Conservation (phyloP, 2,113 vertebrate species). For the Triplophysa rosa region DNA sequence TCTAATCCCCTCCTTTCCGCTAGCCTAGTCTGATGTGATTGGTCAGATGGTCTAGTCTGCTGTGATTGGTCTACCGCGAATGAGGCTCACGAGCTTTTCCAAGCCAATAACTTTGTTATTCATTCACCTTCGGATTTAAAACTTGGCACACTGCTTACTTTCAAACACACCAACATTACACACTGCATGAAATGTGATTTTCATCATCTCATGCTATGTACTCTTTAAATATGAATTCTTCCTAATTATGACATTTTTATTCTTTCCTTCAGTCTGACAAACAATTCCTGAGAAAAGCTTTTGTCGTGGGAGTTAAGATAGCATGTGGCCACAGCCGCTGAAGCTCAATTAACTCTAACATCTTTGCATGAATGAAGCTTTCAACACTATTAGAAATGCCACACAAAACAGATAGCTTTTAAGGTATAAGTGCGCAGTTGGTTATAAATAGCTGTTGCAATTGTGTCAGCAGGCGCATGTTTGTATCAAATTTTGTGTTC, state of each 20-base stretch:
- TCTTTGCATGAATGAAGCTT: not conserved
- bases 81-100: too few relatives aligned
- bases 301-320: not conserved
- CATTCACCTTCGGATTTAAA: too few relatives aligned
- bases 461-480: not conserved
- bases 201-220: too few relatives aligned
- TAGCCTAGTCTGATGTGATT: too few relatives aligned
- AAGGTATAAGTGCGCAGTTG: not conserved
- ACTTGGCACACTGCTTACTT: too few relatives aligned
- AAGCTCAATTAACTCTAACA: too few relatives aligned
- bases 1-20: too few relatives aligned
- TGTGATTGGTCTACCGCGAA: too few relatives aligned
- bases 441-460: not conserved
- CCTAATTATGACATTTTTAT: not conserved
- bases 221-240: not conserved
- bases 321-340: not conserved
- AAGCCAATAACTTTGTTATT: too few relatives aligned
- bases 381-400: not conserved
- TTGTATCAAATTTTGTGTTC: not conserved
- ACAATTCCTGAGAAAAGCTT: not conserved
- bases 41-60: too few relatives aligned
- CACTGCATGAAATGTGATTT: too few relatives aligned
- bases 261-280: not conserved
- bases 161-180: too few relatives aligned
- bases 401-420: not conserved